Conservation (phyloP, 1,140 invertebrate genomes). For the Globodera ellingtonae region DNA sequence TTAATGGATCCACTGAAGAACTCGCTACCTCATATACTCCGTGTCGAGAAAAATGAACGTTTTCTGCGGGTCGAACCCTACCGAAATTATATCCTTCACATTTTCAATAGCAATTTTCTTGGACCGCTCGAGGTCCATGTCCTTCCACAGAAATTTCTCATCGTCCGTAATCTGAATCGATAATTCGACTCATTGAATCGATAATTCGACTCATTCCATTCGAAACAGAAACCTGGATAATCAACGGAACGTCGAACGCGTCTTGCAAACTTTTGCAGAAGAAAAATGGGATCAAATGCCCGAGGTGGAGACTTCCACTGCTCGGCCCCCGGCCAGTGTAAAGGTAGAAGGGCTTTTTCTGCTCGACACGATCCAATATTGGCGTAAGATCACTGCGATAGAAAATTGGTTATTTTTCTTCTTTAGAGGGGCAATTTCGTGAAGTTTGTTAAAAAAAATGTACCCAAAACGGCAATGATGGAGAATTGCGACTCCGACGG, state of each 20-base stretch:
- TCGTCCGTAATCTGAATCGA: conserved; percentile 87
- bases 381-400: conserved; percentile 69
- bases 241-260: conserved; percentile 90
- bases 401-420: conserved; percentile 27
- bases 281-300: conserved; percentile 95
- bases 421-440: too few relatives aligned
- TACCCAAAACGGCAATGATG: too few relatives aligned
- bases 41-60: conserved; percentile 97
- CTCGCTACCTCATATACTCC: conserved; percentile 84
- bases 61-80: conserved; percentile 91
- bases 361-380: conserved; percentile 82
- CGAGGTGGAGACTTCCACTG: conserved; percentile 90
- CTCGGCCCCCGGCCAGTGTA: conserved; percentile 97
- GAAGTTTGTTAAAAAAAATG: too few relatives aligned
- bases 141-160: conserved; percentile 97
- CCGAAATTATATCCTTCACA: conserved; percentile 95
- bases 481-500: too few relatives aligned
- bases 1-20: not conserved
- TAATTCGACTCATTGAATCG: conserved; percentile 63
- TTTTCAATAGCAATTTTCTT: conserved; percentile 84
- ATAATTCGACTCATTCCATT: not conserved
- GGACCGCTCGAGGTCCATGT: conserved; percentile 85
- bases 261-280: conserved; percentile 98
- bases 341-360: conserved; percentile 90
- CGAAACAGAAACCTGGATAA: conserved; percentile 54